Percentiles rank a stretch among this genome's conserved stretches.
phyloP scores from a whole-genome alignment of 2,797 vertebrate genomes.

The Eptatretus atami region DNA sequence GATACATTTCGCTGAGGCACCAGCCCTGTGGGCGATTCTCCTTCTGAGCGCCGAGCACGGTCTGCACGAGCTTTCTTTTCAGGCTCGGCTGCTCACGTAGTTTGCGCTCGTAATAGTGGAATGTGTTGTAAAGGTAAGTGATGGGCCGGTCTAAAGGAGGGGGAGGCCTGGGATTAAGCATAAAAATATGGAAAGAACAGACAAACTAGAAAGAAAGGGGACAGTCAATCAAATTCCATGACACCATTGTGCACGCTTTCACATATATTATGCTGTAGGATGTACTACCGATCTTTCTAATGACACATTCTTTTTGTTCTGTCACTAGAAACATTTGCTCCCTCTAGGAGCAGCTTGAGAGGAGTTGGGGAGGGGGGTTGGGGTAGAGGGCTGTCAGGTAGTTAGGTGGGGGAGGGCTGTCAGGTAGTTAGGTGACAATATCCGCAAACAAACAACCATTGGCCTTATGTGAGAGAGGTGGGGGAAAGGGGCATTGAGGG shows the following conservation, averaged over 20 bases:
- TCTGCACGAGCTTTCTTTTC: slow-evolving; percentile 81
- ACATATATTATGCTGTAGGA: no score
- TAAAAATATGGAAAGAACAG: not conserved
- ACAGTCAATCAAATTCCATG: no score
- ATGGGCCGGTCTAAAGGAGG: slow-evolving; percentile 50
- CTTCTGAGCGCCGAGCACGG: slow-evolving; percentile 85
- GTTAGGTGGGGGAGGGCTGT: no score
- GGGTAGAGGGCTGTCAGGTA: not conserved
- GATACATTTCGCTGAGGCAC: slow-evolving; percentile 83
- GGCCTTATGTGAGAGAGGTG: no score
- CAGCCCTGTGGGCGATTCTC: slow-evolving; percentile 74
- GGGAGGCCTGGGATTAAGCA: slow-evolving; percentile 4
- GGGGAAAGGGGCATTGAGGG: no score
- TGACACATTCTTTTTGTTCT: no score
- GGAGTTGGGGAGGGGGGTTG: not conserved
- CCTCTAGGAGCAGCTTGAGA: not conserved
- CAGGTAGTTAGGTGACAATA: no score
- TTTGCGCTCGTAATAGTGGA: slow-evolving; percentile 87
- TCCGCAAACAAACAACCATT: no score
- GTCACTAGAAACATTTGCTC: not conserved
- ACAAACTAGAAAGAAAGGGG: not conserved
- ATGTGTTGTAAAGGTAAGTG: slow-evolving; percentile 93
- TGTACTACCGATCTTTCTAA: no score
- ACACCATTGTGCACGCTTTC: no score
- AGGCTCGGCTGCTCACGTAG: slow-evolving; percentile 56